These are phyloP conservation scores for Craniophora ligustri DNA, from an alignment of 2,888 invertebrate species.

Conservation along the genomic window DNA sequence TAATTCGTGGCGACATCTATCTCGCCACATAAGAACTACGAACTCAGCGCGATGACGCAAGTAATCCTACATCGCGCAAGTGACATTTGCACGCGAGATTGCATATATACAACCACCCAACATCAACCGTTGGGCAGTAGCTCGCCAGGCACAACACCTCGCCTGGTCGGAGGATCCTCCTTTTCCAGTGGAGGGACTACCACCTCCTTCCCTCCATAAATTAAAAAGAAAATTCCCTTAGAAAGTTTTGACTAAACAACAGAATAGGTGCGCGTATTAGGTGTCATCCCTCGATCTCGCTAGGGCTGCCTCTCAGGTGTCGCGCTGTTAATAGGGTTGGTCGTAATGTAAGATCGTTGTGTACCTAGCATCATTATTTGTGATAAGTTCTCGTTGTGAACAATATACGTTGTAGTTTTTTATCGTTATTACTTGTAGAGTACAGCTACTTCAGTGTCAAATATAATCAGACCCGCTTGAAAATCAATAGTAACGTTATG, in stretches of 20 bases:
- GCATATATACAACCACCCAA: no score
- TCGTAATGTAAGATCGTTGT: conserved; percentile 59
- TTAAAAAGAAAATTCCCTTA: not conserved
- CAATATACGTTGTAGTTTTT: conserved; percentile 2
- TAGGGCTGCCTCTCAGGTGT: conserved; percentile 74
- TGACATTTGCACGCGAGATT: no score
- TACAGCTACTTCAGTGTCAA: not conserved
- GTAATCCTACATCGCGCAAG: no score
- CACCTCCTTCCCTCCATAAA: no score
- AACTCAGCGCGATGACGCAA: no score
- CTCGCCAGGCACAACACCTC: no score
- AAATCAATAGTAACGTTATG: not conserved
- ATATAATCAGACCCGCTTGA: not conserved
- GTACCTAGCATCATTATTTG: conserved; percentile 52
- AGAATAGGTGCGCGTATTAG: conserved; percentile 61
- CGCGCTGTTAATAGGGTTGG: conserved; percentile 68
- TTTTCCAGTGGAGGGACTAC: no score
- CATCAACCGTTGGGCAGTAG: no score
- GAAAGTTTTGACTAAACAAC: conserved; percentile 12
- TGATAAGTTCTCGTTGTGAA: conserved; percentile 48
- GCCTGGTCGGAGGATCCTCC: no score
- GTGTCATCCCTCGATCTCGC: conserved; percentile 67
- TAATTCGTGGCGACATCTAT: no score
- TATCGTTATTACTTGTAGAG: not conserved
- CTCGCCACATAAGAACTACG: no score